Evolutionary conservation across 2,888 invertebrate genomes (phyloP).

Genomic region (Dryobota labecula): DNA sequence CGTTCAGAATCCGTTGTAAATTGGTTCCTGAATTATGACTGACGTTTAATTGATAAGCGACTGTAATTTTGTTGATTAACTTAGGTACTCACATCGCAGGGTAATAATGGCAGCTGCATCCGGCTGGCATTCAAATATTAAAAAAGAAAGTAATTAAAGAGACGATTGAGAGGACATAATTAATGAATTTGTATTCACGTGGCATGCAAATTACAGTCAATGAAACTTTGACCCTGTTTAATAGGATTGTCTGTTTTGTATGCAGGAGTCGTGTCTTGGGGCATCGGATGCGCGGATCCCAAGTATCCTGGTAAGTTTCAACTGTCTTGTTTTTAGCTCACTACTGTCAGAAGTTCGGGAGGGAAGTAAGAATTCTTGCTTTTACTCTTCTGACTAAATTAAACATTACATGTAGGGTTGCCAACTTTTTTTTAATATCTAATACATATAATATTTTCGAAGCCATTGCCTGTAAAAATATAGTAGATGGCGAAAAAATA

Average conservation of each 20-base stretch:
- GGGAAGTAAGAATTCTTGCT: background rate
- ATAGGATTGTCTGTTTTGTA: slow-evolving; percentile 41
- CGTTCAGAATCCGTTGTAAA: slow-evolving; percentile 25
- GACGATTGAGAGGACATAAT: slow-evolving; percentile 5
- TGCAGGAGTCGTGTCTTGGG: slow-evolving; percentile 92
- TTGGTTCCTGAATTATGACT: slow-evolving; percentile 21
- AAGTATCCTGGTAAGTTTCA: slow-evolving; percentile 85
- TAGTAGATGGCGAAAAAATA: no score
- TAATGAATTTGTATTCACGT: slow-evolving; percentile 27
- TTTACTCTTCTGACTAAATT: background rate
- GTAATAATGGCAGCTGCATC: slow-evolving; percentile 8
- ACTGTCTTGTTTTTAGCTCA: background rate
- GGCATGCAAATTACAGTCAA: slow-evolving; percentile 7
- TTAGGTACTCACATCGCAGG: no score
- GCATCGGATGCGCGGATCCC: slow-evolving; percentile 91
- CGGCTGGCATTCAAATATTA: slow-evolving; percentile 2
- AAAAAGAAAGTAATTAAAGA: slow-evolving; percentile 29
- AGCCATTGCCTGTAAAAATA: no score
- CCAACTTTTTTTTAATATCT: no score
- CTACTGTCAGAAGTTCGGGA: background rate
- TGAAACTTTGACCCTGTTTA: slow-evolving; percentile 18
- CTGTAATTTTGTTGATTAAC: slow-evolving; percentile 24
- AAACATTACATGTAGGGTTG: background rate
- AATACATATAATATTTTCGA: no score
- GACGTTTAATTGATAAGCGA: slow-evolving; percentile 32